Base-by-base conservation (phyloP, 2,797 vertebrate genomes). In the Petrocephalus schoutedeni region DNA sequence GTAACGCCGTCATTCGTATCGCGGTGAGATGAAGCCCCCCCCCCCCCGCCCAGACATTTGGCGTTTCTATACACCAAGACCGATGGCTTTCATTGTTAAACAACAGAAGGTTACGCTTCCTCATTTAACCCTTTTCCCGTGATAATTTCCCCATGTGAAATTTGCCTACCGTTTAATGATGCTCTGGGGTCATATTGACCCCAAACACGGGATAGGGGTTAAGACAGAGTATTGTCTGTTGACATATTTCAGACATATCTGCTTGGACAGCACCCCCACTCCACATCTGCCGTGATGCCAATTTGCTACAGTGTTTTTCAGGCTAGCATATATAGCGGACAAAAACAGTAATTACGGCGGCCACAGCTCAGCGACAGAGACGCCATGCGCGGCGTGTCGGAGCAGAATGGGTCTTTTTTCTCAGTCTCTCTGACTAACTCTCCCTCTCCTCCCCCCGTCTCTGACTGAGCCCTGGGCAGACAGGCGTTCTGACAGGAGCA, bases 401-500 rank as follows among this genome's bases (percentile, higher is more conserved):
- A 19, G 53, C 61, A 57, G 83, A 57, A 54, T 86, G 59, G n/a
- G 8, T 74, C 56, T 83, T 32, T 8, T 58, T 71, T 54, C 5
- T 87, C 36, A 58, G 2, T 89, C 54, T 32, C 54, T n/a, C 32
- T 83, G 23, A 21, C 9, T 56, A 36, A 5, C 61, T 89, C 54
- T 51, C 36, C 36, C 51, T 19, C 28, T 82, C 28, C 41, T 32
- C 9, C 57, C 58, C 54, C 16, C 16, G 64, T 54, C 32, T 80
- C 64, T 80, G 10, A 45, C 86, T 49, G 36, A 71, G 58, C 59
- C 56, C 32, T 84, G 74, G 57, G 57, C 77, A 84, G 56, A 84
- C 80, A 28, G 45, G 36, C 41, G 0, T 84, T 87, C 59, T 80
- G 88, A 94, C 92, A 91, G 92, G 94, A 94, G 93, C 91, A 92